Base-by-base conservation (phyloP, 2,113 vertebrate genomes). In the Monopterus albus region DNA sequence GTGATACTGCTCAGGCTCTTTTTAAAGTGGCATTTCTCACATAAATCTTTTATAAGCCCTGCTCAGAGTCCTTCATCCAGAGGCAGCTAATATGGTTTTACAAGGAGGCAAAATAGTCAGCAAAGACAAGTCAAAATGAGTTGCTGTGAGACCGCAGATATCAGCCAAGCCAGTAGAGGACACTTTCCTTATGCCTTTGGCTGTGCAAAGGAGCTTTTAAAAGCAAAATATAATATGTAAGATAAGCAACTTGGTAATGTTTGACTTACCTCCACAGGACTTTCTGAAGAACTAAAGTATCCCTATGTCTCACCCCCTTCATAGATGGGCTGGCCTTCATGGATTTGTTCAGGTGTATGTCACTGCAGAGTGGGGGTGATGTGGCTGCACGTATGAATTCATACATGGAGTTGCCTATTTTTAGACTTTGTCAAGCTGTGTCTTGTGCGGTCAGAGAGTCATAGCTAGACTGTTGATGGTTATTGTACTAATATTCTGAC, bases 21-120 rank as follows among this genome's bases (percentile, higher is more conserved):
- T 85, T 78, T 78, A 75, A 75, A 73, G 46, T 38, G 55, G 14
- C 50, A 63, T 78, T 82, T 82, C 43, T 61, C 61, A 63, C 50
- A 73, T 72, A 69, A 82, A 82, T 88, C 79, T 74, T 84, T 76
- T 43, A 69, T 20, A 38, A 72, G 64, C 21, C 9, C 40, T 2
- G 47, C 58, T 68, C 63, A 43, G 35, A 74, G 38, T 57, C 42
- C 50, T 55, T 58, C 17, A 26, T 64, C 59, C 56, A 63, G 57
- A 81, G 46, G 43, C 29, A 38, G 56, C 49, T 35, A 38, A 70
- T 61, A 50, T 15, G 18, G 39, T 47, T 85, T 87, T 39, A 53
- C 39, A 53, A 47, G 6, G 29, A n/a, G 56, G 47, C 26, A 66
- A 66, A 82, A 40, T 47, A 29, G 23, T 78, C 61, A 29, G 53